phyloP scores from a whole-genome alignment of 2,797 vertebrate species.

The Austrolebias charrua region DNA sequence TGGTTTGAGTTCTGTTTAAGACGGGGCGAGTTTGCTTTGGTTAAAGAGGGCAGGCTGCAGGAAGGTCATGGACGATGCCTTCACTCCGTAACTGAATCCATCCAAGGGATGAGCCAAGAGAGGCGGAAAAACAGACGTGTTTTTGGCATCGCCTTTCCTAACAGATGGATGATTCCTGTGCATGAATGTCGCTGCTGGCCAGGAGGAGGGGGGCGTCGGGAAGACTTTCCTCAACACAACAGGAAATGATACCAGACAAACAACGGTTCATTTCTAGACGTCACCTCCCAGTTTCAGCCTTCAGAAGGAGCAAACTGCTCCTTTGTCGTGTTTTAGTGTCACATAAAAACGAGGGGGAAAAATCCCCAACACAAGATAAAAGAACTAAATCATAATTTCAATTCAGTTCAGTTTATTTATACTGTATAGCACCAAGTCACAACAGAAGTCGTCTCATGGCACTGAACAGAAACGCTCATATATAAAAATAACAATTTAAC shows the following conservation, averaged over 20 bases:
- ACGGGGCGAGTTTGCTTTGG: not conserved
- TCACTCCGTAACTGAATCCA: slow-evolving; percentile 17
- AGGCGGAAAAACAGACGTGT: slow-evolving; percentile 32
- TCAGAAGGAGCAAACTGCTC: not conserved
- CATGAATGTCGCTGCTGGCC: slow-evolving; percentile 13
- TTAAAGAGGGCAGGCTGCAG: slow-evolving; percentile 4
- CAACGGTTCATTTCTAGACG: not conserved
- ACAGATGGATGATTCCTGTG: slow-evolving; percentile 69
- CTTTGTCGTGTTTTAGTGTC: not conserved
- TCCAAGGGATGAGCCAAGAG: slow-evolving; percentile 10
- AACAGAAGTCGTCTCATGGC: too few species aligned
- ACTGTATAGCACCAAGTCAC: too few species aligned
- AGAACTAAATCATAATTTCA: not conserved
- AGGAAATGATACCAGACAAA: slow-evolving; percentile 6
- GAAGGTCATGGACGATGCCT: slow-evolving; percentile 26
- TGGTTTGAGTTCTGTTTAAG: not conserved
- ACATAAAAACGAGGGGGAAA: not conserved
- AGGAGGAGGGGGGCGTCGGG: not conserved
- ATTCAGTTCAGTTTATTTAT: too few species aligned
- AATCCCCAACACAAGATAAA: not conserved
- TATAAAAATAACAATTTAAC: too few species aligned
- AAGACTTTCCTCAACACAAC: slow-evolving; percentile 20
- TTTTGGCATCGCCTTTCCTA: slow-evolving; percentile 56
- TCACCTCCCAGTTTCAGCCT: not conserved
- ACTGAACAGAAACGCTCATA: too few species aligned